Evolutionary conservation across 1,140 invertebrate genomes (phyloP).

Genomic region (Steinernema khuongi): DNA sequence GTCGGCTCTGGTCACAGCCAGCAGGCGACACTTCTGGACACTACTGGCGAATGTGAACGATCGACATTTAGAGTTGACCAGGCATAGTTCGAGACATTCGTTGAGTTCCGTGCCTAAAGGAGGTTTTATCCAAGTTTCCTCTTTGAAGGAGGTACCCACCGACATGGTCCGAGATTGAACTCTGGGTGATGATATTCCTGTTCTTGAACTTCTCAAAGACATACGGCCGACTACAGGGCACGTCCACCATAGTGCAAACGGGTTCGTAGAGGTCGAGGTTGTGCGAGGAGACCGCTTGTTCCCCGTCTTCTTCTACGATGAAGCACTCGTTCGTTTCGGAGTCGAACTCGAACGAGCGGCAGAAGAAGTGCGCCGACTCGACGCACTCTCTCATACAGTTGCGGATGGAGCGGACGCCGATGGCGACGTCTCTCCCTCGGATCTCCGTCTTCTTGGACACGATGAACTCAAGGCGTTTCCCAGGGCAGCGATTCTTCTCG

Average conservation of each 20-base stretch:
- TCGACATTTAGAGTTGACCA: constrained; percentile 34
- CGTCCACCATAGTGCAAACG: constrained; percentile 32
- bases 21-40: constrained; percentile 31
- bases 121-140: not conserved
- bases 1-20: constrained; percentile 34
- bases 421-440: constrained; percentile 19
- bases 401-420: constrained; percentile 28
- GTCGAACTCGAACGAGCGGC: constrained; percentile 41
- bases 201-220: constrained; percentile 40
- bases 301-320: constrained; percentile 29
- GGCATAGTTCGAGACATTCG: constrained; percentile 40
- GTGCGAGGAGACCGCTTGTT: constrained; percentile 21
- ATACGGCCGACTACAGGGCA: constrained; percentile 40
- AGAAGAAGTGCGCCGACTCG: constrained; percentile 37
- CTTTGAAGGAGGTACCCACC: constrained; percentile 39
- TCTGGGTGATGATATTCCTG: constrained; percentile 36
- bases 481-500: constrained; percentile 20
- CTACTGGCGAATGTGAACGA: constrained; percentile 32
- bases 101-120: not conserved
- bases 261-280: constrained; percentile 42
- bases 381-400: constrained; percentile 43
- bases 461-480: constrained; percentile 33
- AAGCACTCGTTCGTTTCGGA: constrained; percentile 34
- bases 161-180: constrained; percentile 22
- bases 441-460: constrained; percentile 35